Base-by-base conservation (phyloP, 2,888 invertebrate species). In the Nymphalis urticae region DNA sequence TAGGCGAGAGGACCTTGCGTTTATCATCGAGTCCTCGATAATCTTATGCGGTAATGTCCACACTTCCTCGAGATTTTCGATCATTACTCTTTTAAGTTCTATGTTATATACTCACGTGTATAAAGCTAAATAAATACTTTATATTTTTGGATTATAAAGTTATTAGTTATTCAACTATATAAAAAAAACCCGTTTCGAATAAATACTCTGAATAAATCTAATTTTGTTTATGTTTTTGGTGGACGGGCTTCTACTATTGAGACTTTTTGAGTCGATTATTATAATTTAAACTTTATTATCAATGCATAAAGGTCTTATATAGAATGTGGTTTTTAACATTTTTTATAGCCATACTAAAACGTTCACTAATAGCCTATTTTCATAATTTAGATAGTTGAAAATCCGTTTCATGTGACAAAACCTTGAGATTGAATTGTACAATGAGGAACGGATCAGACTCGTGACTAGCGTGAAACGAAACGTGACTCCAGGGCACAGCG, bases 401-500 rank as follows among this genome's bases (percentile, higher is more conserved):
- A 50, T 65, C 17, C 50, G 48, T 59, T 59, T 50, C 6, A 50
- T 13, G 62, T 58, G 36, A 58, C 64, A 58, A 58, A 58, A 58
- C 54, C 54, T 48, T 62, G 47, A 16, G 48, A 51, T 56, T 56
- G 27, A 4, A 17, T 42, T 54, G 51, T 54, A 48, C 47, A 27
- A 66, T 47, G 27, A 21, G 51, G 54, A 66, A 59, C 47, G 17
- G 36, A 50, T 19, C 61, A 27, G 32, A 48, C 36, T 67, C 62
- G 62, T 67, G 67, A 67, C 58, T 51, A 48, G 27, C 48, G 47
- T 62, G 62, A 21, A 27, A 62, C 56, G 62, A 58, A 66, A 68
- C 51, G 68, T 63, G 68, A 51, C 62, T 51, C 32, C 42, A 24
- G n/a, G n/a, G 48, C 64, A 32, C 56, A 27, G 13, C n/a, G 24